Evolutionary conservation across 2,113 vertebrate species (phyloP).

Genomic region (Pholis gunnellus): DNA sequence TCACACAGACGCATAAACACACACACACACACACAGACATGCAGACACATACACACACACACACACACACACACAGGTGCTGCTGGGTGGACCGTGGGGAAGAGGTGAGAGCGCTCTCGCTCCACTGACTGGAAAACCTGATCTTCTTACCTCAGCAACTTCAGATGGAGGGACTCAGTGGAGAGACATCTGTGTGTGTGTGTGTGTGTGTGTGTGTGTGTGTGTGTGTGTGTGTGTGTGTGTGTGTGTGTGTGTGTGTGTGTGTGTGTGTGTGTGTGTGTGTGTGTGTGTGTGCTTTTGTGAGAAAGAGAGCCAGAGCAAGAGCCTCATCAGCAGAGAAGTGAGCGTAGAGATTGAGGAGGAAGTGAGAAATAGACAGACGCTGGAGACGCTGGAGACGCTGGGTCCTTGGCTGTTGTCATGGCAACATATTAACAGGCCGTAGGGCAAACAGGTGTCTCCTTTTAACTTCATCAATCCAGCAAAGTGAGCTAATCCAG

Average conservation of each 20-base stretch:
- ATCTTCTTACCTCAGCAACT: slow-evolving; percentile 88
- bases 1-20: slow-evolving; percentile 59
- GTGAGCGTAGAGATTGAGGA: slow-evolving; percentile 38
- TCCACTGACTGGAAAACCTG: slow-evolving; percentile 85
- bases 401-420: slow-evolving; percentile 56
- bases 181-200: slow-evolving; percentile 78
- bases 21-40: slow-evolving; percentile 50
- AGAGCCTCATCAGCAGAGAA: slow-evolving; percentile 30
- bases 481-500: slow-evolving; percentile 63
- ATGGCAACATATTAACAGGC: slow-evolving; percentile 66
- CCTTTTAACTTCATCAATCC: slow-evolving; percentile 67
- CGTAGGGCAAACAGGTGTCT: slow-evolving; percentile 72
- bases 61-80: slow-evolving; percentile 71
- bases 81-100: slow-evolving; percentile 77
- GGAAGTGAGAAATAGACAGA: slow-evolving; percentile 41
- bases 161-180: slow-evolving; percentile 72
- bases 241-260: slow-evolving; percentile 10
- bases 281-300: not conserved
- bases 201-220: slow-evolving; percentile 54
- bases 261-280: slow-evolving; percentile 3
- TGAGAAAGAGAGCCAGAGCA: slow-evolving; percentile 19
- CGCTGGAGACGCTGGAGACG: slow-evolving; percentile 45
- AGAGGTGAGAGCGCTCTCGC: slow-evolving; percentile 78
- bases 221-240: slow-evolving; percentile 29
- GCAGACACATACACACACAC: slow-evolving; percentile 47